These are phyloP conservation scores for Dynastes hyllus DNA, from an alignment of 2,888 invertebrate species.

Conservation along the genomic window DNA sequence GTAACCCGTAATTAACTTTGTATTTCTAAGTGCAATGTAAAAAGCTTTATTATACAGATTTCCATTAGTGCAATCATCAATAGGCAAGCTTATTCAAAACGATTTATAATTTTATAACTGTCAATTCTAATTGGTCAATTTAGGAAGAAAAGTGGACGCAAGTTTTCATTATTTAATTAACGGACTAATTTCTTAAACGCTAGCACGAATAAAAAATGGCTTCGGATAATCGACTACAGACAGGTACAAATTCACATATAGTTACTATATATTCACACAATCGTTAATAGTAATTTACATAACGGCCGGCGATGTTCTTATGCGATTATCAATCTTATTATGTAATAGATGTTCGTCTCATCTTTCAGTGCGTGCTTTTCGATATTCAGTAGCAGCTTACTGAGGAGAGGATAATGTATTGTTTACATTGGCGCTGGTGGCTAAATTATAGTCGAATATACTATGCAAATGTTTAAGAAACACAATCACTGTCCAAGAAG, in stretches of 20 bases:
- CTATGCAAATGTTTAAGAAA: slow-evolving; percentile 23
- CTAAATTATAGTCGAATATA: slow-evolving; percentile 5
- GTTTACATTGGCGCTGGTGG: slow-evolving; percentile 13
- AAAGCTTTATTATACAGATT: slow-evolving; percentile 35
- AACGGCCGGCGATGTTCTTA: slow-evolving; percentile 16
- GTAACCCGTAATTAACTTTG: slow-evolving; percentile 31
- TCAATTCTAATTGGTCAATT: slow-evolving; percentile 42
- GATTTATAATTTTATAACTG: slow-evolving; percentile 35
- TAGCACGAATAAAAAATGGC: slow-evolving; percentile 19
- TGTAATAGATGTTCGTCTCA: slow-evolving; percentile 17
- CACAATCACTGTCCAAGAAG: slow-evolving; percentile 9
- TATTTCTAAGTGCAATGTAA: slow-evolving; percentile 26
- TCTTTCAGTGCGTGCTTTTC: not conserved
- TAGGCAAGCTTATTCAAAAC: slow-evolving; percentile 18
- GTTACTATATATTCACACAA: slow-evolving; percentile 47
- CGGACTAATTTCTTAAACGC: slow-evolving; percentile 28
- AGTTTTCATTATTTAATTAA: slow-evolving; percentile 39
- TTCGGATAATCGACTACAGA: slow-evolving; percentile 28
- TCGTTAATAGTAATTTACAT: slow-evolving; percentile 40
- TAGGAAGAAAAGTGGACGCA: slow-evolving; percentile 15
- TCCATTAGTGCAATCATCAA: slow-evolving; percentile 27
- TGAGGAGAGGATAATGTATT: slow-evolving; percentile 10
- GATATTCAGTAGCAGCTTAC: slow-evolving; percentile 10
- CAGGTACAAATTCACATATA: slow-evolving; percentile 45
- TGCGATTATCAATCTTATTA: slow-evolving; percentile 45